Base-by-base conservation (phyloP, 2,113 vertebrate species). In the Tricholaema leucomelas region DNA sequence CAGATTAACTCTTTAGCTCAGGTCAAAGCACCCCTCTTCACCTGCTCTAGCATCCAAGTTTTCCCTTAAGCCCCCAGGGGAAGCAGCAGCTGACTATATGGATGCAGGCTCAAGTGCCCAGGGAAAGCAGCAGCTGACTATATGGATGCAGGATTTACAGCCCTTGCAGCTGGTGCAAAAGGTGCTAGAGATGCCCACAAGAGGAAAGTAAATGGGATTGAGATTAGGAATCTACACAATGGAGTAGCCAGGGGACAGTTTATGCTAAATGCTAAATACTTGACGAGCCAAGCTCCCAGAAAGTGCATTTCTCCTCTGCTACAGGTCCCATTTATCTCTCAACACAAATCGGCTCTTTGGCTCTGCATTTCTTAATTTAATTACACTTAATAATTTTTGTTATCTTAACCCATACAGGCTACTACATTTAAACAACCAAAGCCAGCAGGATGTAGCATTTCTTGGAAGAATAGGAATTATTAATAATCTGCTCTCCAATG, bases 1-100 rank as follows among this genome's bases (percentile, higher is more conserved):
- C 84, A 85, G 87, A 87, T 96, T 93, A 96, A 96, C 92, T 91
- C 92, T 92, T 87, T 48, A 80, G 72, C 71, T 77, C 1, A 8
- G 93, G 86, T 93, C 86, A 80, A 48, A 35, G 90, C 70, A 75
- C 70, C 88, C 71, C 83, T 67, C 67, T 44, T 52, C 2, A 1
- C 2, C 2, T 60, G 85, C 85, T 90, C 67, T 3, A 28, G 86
- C 38, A n/a, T 20, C 91, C 61, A 46, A 69, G 65, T 59, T 72
- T 42, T 36, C 72, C 73, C 46, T 55, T 30, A 4, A 36, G 84
- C 74, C 81, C 63, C 35, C 6, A 8, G 85, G 81, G 79, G 64
- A 73, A 81, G 78, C 16, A 93, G 90, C 40, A 90, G 92, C 81
- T 54, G 78, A 24, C 46, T 33, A 25, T 30, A 82, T 9, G 65